Base-by-base conservation (phyloP, 2,113 vertebrate genomes). In the Epinephelus fuscoguttatus region DNA sequence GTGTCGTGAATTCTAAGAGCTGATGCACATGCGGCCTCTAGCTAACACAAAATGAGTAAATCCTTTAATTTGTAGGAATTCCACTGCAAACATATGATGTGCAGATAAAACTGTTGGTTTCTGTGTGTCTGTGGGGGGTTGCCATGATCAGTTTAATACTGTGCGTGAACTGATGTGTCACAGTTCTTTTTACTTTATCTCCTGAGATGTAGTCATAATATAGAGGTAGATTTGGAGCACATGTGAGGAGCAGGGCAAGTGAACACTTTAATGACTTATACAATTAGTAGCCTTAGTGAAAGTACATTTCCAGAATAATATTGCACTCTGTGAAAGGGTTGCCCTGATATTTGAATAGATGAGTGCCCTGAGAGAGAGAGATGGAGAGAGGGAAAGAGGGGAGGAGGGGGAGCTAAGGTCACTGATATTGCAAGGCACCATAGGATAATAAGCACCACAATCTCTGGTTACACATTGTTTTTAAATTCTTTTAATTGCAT, bases 401-500 rank as follows among this genome's bases (percentile, higher is more conserved):
- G 21, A 66, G 23, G 69, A 78, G 42, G 42, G 42, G 42, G 70
- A 85, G 68, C 60, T 87, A 45, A 86, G 91, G 90, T 92, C 87
- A 84, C 55, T 79, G 82, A 82, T 91, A 87, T 87, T 79, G 84
- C 55, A 73, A 73, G 62, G 88, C 85, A 84, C 84, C 85, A 77
- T 66, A 71, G 89, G 80, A 91, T 92, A 94, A 93, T 93, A 94
- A 92, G 93, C 88, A 81, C 70, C 84, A 74, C 73, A 88, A 84
- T 91, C 86, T 89, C 78, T 87, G 78, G 93, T 94, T 91, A 89
- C 87, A 91, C 84, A 94, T 94, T 94, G 94, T 94, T 94, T 95
- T 94, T 88, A 94, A 93, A 94, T 93, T 91, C 82, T 93, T 94
- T 95, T 95, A 94, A 95, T 94, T 95, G 93, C 90, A 92, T 94